A percentile compares a stretch with the other conserved stretches of the same genome.
Conservation (phyloP, 2,113 vertebrate genomes). For the Oryzias melastigma region DNA sequence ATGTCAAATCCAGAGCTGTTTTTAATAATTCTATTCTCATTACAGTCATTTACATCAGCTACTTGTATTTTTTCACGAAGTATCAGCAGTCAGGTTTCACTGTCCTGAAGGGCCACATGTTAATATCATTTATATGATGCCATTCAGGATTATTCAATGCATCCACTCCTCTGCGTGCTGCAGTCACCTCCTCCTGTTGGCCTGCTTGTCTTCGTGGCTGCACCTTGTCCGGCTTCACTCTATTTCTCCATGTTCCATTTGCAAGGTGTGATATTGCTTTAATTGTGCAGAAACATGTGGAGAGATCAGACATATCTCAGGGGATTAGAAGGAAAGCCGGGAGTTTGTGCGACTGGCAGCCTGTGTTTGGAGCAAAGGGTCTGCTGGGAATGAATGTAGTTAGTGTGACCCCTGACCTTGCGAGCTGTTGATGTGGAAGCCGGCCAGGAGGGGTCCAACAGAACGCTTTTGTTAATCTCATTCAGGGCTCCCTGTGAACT, state of each 20-base stretch:
- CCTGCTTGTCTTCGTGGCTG: slow-evolving; percentile 40
- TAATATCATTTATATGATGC: too few relatives aligned
- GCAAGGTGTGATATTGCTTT: slow-evolving; percentile 89
- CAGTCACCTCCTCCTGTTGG: slow-evolving; percentile 55
- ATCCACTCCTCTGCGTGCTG: slow-evolving; percentile 33
- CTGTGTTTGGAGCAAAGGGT: slow-evolving; percentile 93
- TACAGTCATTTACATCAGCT: too few relatives aligned
- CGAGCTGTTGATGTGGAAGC: slow-evolving; percentile 98
- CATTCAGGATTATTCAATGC: slow-evolving; percentile 17
- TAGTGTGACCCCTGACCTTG: slow-evolving; percentile 98
- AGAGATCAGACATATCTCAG: slow-evolving; percentile 98
- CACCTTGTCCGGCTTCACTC: slow-evolving; percentile 39
- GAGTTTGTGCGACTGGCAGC: slow-evolving; percentile 91
- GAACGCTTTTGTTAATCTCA: slow-evolving; percentile 99
- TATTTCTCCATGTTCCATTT: slow-evolving; percentile 68
- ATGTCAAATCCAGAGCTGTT: too few relatives aligned
- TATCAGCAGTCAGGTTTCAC: too few relatives aligned
- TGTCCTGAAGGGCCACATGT: too few relatives aligned
- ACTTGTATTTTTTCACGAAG: too few relatives aligned
- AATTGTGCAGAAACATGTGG: slow-evolving; percentile 99
- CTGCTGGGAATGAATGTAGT: slow-evolving; percentile 99
- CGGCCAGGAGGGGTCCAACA: slow-evolving; percentile 96
- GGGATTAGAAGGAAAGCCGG: slow-evolving; percentile 88
- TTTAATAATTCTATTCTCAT: too few relatives aligned
- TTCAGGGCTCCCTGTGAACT: slow-evolving; percentile 96